A percentile compares a stretch with the other conserved stretches of the same genome.
Conservation (phyloP, 2,113 vertebrate genomes). For the Limnothrissa miodon region DNA sequence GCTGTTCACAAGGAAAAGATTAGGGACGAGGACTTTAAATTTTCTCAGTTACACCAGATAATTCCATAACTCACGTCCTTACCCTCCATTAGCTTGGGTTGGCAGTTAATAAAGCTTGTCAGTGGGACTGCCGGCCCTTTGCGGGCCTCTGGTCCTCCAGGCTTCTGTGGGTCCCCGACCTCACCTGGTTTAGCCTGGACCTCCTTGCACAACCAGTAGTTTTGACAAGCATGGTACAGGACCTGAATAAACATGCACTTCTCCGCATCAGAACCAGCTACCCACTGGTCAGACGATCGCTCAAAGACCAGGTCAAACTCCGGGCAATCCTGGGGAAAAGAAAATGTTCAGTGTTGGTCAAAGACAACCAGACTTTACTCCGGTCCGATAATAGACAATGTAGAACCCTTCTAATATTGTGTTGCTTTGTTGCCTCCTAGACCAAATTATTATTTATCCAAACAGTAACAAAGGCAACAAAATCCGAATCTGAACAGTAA, state of each 20-base stretch:
- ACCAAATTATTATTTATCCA: too few relatives aligned
- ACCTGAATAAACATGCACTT: constrained; percentile 93
- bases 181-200: constrained; percentile 9
- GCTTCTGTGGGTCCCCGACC: constrained; percentile 23
- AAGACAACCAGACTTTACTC: not conserved
- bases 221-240: constrained; percentile 86
- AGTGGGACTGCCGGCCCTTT: constrained; percentile 60
- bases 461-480: too few relatives aligned
- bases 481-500: too few relatives aligned
- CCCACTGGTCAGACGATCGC: constrained; percentile 88
- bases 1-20: not conserved
- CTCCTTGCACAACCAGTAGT: constrained; percentile 71
- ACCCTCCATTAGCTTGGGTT: constrained; percentile 90
- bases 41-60: not conserved
- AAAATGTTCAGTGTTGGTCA: constrained; percentile 8
- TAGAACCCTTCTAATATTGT: not conserved
- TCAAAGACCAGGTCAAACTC: constrained; percentile 94
- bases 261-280: constrained; percentile 86
- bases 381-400: not conserved
- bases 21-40: not conserved
- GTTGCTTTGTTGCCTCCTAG: too few relatives aligned
- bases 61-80: not conserved
- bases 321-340: constrained; percentile 79
- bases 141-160: constrained; percentile 20
- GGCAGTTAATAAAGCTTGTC: constrained; percentile 92